Base-by-base conservation (phyloP, 2,888 invertebrate species). In the Thymelicus sylvestris region DNA sequence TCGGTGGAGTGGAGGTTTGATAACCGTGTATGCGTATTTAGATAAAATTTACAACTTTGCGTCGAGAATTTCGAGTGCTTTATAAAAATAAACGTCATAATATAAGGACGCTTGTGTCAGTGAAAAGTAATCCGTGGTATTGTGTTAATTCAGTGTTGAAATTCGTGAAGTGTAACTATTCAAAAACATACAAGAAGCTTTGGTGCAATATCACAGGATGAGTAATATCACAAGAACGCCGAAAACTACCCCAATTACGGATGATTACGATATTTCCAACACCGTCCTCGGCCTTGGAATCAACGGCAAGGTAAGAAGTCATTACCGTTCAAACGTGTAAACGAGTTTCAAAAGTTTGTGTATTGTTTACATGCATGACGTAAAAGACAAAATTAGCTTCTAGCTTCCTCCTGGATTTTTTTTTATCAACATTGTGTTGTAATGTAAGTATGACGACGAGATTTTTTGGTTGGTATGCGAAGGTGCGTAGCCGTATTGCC, bases 231-330 rank as follows among this genome's bases (percentile, higher is more conserved):
- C 86, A 50, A 91, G 89, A 86, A 84, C 85, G 73, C 95, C 97
- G 55, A 98, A 98, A 95, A 95, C 96, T 80, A 96, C 96, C 67
- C 96, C 97, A 61, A 97, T 99, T 78, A 96, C 96, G 64, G 97
- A 98, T 74, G 98, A 99, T 91, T 99, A 98, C 90, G 96, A 97
- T 86, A 97, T 99, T 82, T 97, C 98, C 48, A 97, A 96, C 84
- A 97, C 96, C 74, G 99, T 99, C 59, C 95, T 99, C 74, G 99
- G 99, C 60, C 95, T 99, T 74, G 99, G 99, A 12, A 99, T 99
- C 79, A 99, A 99, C 92, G 99, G 99, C 75, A 99, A 99, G 95
- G 94, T 94, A 79, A 81, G 87, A 79, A 81, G 87, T 81, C 75
- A 74, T 73, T 70, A 63, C 62, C 55, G 67, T 60, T 38, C n/a